Evolutionary conservation across 2,888 invertebrate genomes (phyloP).

Genomic region (Ectemnius cavifrons): DNA sequence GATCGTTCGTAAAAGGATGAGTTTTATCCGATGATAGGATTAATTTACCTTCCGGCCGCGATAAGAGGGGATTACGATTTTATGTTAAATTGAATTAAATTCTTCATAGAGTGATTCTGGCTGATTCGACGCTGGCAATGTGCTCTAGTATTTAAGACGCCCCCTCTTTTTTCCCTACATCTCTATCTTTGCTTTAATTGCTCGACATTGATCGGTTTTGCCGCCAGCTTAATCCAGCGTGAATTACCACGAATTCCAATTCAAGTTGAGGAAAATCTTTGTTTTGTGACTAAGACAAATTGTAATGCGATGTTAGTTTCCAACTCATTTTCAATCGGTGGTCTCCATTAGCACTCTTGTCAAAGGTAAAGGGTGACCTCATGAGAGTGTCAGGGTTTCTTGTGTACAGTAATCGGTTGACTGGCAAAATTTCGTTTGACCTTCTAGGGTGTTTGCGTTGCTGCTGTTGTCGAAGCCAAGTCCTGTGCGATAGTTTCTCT

Average conservation of each 20-base stretch:
- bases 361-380: not conserved
- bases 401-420: not conserved
- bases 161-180: not conserved
- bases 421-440: not conserved
- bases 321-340: not conserved
- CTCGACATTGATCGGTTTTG: not conserved
- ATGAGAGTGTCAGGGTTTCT: not conserved
- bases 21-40: conserved; percentile 6
- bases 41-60: not conserved
- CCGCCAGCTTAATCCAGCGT: not conserved
- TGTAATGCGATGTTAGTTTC: not conserved
- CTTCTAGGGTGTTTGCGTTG: not conserved
- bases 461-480: not conserved
- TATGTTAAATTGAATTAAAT: not conserved
- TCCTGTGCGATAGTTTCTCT: not conserved
- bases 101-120: not conserved
- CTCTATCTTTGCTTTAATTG: not conserved
- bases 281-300: not conserved
- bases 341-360: not conserved
- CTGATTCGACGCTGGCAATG: not conserved
- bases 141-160: not conserved
- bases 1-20: not conserved
- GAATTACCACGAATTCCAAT: not conserved
- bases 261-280: not conserved
- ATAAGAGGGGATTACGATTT: conserved; percentile 2